Base-by-base conservation (phyloP, 2,888 invertebrate genomes). In the Plebejus anna region DNA sequence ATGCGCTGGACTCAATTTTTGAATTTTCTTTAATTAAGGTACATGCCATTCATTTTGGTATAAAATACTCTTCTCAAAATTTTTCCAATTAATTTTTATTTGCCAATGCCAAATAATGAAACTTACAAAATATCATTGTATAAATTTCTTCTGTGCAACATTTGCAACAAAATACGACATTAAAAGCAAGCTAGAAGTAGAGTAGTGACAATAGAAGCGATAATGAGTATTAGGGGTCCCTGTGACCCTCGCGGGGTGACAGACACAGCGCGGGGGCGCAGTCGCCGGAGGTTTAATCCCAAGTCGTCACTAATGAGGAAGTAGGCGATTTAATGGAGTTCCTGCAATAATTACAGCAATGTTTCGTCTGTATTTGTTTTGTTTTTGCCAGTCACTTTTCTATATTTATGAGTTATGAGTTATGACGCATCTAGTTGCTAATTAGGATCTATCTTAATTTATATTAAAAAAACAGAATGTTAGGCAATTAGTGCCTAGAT, bases 251-350 rank as follows among this genome's bases (percentile, higher is more conserved):
- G 32, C 32, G 66, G 66, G 7, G 32, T 36, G 13, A 66, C 66
- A 66, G 66, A 28, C 59, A 9, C 59, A 5, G 11, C 16, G 32
- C 32, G 11, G 32, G 66, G 32, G 66, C 5, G 32, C 5, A 32
- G 32, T 32, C 61, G 61, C 66, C 16, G 66, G 32, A 32, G 66
- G 66, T 32, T 66, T 66, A 66, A 66, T 55, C 11, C 32, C 16
- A 36, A 66, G 66, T 66, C 66, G 66, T 66, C 66, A 66, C 66
- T 66, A 66, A 66, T 66, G 66, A 66, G 66, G 32, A 61, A 61
- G 28, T 61, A 28, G 28, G 22, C 22, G 66, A 32, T 36, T 32
- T 66, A 13, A 16, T 13, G 4, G 4, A 32, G 66, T 36, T 32
- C 32, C 32, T 5, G 32, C 32, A 16, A 66, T 1, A 11, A 36